Conservation (phyloP, 2,797 vertebrate species). For the Artibeus lituratus region DNA sequence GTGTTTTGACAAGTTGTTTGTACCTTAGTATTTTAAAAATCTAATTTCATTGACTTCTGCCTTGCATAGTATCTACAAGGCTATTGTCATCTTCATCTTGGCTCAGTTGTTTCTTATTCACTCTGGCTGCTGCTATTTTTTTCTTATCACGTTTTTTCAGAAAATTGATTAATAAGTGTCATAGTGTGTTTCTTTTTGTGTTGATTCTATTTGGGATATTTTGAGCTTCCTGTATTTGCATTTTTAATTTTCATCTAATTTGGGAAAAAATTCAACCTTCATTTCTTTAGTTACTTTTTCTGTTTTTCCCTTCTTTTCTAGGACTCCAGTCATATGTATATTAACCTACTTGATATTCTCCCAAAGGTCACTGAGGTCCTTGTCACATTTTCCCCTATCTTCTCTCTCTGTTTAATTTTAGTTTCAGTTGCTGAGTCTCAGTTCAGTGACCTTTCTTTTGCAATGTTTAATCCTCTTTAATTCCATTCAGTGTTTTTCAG, state of each 20-base stretch:
- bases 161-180: not conserved
- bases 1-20: not conserved
- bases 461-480: not conserved
- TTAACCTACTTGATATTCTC: not conserved
- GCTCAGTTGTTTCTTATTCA: not conserved
- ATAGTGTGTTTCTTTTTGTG: not conserved
- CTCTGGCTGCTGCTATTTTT: not conserved
- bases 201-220: not conserved
- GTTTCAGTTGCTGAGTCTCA: not conserved
- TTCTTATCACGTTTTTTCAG: not conserved
- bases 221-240: not conserved
- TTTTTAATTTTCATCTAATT: not conserved
- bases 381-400: not conserved
- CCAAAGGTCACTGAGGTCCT: not conserved
- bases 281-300: not conserved
- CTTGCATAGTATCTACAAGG: not conserved
- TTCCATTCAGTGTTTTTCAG: not conserved
- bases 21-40: not conserved
- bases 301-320: not conserved
- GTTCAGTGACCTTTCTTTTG: not conserved
- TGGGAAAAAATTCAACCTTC: not conserved
- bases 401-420: not conserved
- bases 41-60: not conserved
- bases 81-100: not conserved
- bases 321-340: not conserved